These are phyloP conservation scores for Drosophila azteca DNA, from an alignment of 1,140 invertebrate species.

Conservation along the genomic window DNA sequence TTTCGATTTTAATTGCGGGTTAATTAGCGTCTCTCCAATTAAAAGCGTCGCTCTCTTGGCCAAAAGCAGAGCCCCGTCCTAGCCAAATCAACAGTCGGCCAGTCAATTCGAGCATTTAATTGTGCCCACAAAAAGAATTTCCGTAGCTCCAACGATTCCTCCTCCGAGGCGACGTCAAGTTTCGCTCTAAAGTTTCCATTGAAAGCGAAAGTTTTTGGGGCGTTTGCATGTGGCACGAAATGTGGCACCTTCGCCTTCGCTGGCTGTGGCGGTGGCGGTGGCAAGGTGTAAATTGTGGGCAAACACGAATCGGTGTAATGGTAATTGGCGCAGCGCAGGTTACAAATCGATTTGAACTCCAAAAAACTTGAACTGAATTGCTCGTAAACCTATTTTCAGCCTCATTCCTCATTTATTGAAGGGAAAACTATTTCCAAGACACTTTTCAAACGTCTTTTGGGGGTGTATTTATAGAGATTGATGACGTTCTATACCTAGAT, in stretches of 20 bases:
- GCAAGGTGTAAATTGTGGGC: constrained; percentile 53
- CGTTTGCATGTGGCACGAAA: constrained; percentile 65
- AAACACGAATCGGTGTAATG: constrained; percentile 28
- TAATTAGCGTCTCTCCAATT: constrained; percentile 71
- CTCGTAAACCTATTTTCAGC: too few species aligned
- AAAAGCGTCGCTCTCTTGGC: constrained; percentile 42
- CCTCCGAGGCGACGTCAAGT: constrained; percentile 1
- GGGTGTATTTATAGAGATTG: too few species aligned
- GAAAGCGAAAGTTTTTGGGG: constrained; percentile 56
- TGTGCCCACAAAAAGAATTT: constrained; percentile 78
- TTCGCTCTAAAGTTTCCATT: constrained; percentile 18
- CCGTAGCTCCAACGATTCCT: constrained; percentile 30
- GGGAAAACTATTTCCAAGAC: too few species aligned
- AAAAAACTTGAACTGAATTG: background rate
- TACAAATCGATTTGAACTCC: constrained; percentile 24
- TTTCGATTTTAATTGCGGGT: constrained; percentile 71
- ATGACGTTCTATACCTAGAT: too few species aligned
- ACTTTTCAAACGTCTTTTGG: too few species aligned
- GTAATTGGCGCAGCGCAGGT: constrained; percentile 26
- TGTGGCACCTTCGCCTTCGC: constrained; percentile 36
- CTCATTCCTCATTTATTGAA: too few species aligned
- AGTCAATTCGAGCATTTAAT: constrained; percentile 60
- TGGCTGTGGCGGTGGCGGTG: background rate
- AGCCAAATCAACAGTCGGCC: constrained; percentile 9
- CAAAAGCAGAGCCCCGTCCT: constrained; percentile 6